Evolutionary conservation across 2,113 vertebrate genomes (phyloP).

Genomic region (Pithys albifrons): DNA sequence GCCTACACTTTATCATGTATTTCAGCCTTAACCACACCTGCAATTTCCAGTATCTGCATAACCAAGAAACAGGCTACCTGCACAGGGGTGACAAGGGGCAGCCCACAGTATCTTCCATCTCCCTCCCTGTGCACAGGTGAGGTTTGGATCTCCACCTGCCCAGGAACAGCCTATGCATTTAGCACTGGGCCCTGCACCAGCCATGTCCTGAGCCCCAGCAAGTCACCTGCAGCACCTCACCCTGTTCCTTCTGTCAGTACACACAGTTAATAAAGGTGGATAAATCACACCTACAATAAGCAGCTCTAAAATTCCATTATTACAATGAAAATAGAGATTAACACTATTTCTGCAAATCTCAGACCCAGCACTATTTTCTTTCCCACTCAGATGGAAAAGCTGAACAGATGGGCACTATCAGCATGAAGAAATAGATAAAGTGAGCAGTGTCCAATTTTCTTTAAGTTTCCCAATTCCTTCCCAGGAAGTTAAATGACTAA

Average conservation of each 20-base stretch:
- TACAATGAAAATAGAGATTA: not conserved
- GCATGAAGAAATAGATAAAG: not conserved
- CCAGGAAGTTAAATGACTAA: constrained; percentile 46
- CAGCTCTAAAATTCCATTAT: not conserved
- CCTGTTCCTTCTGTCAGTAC: not conserved
- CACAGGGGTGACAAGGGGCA: not conserved
- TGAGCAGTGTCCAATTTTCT: constrained; percentile 23
- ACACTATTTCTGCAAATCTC: not conserved
- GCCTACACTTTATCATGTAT: not conserved
- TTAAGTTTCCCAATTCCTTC: constrained; percentile 1
- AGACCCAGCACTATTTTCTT: not conserved
- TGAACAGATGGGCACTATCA: not conserved
- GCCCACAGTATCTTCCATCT: not conserved
- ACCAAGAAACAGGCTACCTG: not conserved
- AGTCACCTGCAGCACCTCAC: not conserved
- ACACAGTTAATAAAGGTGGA: not conserved
- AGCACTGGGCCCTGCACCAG: not conserved
- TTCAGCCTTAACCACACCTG: not conserved
- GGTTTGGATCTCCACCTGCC: not conserved
- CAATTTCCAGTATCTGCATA: not conserved
- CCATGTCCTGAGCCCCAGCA: not conserved
- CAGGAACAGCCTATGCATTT: not conserved
- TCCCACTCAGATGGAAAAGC: not conserved
- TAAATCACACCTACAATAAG: not conserved
- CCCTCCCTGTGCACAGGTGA: not conserved